Conservation (phyloP, 2,888 invertebrate species). For the Erynnis tages region DNA sequence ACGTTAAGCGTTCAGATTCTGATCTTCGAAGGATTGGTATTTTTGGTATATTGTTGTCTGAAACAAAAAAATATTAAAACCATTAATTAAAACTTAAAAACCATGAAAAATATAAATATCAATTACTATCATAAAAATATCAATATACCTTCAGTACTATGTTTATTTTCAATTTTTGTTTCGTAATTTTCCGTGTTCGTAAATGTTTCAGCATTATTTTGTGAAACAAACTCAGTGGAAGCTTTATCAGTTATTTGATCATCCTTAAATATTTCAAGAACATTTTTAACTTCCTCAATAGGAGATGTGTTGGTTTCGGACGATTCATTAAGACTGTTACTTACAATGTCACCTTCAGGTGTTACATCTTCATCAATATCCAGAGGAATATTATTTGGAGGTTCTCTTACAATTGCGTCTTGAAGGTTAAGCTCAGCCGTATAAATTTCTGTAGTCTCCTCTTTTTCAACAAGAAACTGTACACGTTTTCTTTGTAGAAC, state of each 20-base stretch:
- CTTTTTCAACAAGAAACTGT: conserved; percentile 86
- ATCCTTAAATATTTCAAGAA: conserved; percentile 42
- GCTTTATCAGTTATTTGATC: conserved; percentile 32
- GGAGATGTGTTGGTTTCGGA: conserved; percentile 3
- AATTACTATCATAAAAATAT: conserved; percentile 4
- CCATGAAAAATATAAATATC: background rate
- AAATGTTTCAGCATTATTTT: conserved; percentile 26
- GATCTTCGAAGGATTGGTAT: conserved; percentile 69
- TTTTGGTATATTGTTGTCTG: conserved; percentile 71
- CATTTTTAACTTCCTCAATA: conserved; percentile 47
- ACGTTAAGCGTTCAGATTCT: conserved; percentile 69
- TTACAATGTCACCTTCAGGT: conserved; percentile 64
- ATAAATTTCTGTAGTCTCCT: conserved; percentile 74
- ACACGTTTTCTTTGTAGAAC: conserved; percentile 84
- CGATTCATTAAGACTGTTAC: conserved; percentile 52
- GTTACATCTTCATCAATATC: conserved; percentile 39
- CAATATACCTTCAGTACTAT: conserved; percentile 29
- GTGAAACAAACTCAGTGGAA: conserved; percentile 1
- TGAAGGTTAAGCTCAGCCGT: conserved; percentile 74
- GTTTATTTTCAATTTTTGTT: conserved; percentile 40
- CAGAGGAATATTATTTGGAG: conserved; percentile 39
- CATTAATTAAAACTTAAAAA: background rate
- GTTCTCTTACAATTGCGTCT: conserved; percentile 49
- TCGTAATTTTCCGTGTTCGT: conserved; percentile 7
- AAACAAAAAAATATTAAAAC: conserved; percentile 41